Base-by-base conservation (phyloP, 2,888 invertebrate species). In the Dorcus hopei region DNA sequence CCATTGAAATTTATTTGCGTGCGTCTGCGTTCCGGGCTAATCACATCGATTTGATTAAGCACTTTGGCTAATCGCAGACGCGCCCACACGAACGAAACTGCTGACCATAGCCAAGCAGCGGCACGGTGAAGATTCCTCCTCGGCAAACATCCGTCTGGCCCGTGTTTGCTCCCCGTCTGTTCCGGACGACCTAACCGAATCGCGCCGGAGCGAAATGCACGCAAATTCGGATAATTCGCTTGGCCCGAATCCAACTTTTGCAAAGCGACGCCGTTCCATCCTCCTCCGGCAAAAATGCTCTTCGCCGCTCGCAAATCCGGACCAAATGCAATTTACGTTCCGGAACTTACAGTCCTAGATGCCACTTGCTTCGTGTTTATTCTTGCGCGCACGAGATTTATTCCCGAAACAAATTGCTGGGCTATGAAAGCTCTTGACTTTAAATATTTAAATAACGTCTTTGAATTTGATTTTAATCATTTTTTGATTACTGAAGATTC, bases 161-260 rank as follows among this genome's bases (percentile, higher is more conserved):
- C 59, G 43, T 59, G 59, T 59, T 59, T 59, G 59, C 55, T 48
- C 26, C 41, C 52, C 39, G 59, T 55, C 59, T 59, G 55, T 39
- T 52, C 19, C 43, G 14, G 19, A 16, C 49, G 41, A 50, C 56
- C 50, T 47, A 43, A 45, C 38, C 54, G n/a, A 9, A 19, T 40
- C 47, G 47, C 38, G 39, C 47, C 45, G 43, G 47, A 40, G 23
- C 45, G 40, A 57, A 47, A 52, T 57, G 57, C 42, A 65, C 65
- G 62, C 62, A 60, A 62, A 65, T 65, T 65, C 61, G 62, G 62
- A 60, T 65, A 63, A 65, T 63, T 63, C 61, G 45, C 60, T 65
- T 65, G 65, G 65, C 59, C 61, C 57, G 19, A 52, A 52, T 63
- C 65, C 65, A 65, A 63, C 60, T 57, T 51, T 60, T 61, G 45